Evolutionary conservation across 2,797 vertebrate species (phyloP), one percentile per base, ranked within the genome.

Genomic region (Rhinichthys osculus): DNA sequence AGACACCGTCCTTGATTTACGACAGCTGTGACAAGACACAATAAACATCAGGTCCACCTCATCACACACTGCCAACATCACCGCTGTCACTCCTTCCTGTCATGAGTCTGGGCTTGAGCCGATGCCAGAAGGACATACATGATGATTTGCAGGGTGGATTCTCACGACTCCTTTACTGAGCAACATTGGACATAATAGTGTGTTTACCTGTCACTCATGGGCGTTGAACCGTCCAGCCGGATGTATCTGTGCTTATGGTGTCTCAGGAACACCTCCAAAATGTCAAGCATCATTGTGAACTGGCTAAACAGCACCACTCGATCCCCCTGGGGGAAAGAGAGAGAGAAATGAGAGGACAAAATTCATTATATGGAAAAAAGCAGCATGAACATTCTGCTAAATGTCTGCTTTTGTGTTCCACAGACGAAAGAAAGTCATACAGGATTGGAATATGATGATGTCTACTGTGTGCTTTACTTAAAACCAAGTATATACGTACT

Each of bases 251-350:
- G 93, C 6, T 95, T 94, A 85, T 94, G 91, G 66, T 97, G 94
- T 74, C 95, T 96, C 67, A 97, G 91, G 77, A 97, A 95, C 91
- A 96, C 94, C 90, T 97, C 96, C 90, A 97, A 89, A 87, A 97
- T 95, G 91, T 97, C 96, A 89, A 97, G 90, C 94, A 97, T 96
- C 96, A 97, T 97, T 77, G 96, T 97, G 88, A 97, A 97, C 33
- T 97, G 96, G 92, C 96, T 97, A 82, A 97, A 97, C 44, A 97
- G 91, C 16, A 97, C 96, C 87, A 97, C 95, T 92, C 96, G 93
- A 86, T 96, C 93, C 74, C 96, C 96, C 96, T 97, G 85, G 13
- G 44, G 9, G 57, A 9, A 50, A 66, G 35, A 35, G 35, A 40
- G 27, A 19, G 50, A 35, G 23, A 78, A 54, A 44, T 5, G 30